A percentile compares a stretch with the other conserved stretches of the same genome.
phyloP scores from a whole-genome alignment of 2,888 invertebrate genomes.

The Sipunculus nudus region DNA sequence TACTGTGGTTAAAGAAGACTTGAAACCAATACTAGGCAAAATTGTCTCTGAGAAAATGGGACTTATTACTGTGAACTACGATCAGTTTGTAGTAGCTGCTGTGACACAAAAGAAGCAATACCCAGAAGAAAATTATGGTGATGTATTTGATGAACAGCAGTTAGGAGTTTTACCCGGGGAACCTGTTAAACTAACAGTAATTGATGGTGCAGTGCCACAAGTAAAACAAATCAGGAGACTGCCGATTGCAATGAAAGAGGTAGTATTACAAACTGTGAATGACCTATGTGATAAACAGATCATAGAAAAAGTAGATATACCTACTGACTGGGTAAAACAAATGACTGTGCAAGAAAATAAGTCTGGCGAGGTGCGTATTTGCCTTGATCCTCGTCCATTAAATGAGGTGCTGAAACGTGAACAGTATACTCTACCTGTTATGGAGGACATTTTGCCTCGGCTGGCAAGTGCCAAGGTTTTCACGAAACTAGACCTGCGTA shows the following conservation, averaged over 20 bases:
- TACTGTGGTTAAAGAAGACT: conserved; percentile 13
- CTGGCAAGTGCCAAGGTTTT: conserved; percentile 25
- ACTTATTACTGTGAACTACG: conserved; percentile 14
- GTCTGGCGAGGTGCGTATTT: conserved; percentile 33
- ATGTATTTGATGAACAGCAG: conserved; percentile 11
- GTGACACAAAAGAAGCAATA: too few relatives aligned
- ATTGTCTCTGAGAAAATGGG: conserved; percentile 11
- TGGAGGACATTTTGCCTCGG: conserved; percentile 36
- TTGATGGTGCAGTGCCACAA: too few relatives aligned
- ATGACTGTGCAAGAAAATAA: conserved; percentile 30
- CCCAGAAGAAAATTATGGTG: conserved; percentile 8
- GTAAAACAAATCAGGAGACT: conserved; percentile 13
- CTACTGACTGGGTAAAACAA: conserved; percentile 39
- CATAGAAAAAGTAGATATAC: conserved; percentile 26
- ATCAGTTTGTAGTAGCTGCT: conserved; percentile 10
- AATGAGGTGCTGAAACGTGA: conserved; percentile 33
- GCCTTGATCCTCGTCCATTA: conserved; percentile 36
- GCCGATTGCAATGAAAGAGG: conserved; percentile 10
- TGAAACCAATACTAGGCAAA: conserved; percentile 15
- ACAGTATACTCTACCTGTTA: conserved; percentile 32
- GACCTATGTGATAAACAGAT: conserved; percentile 21
- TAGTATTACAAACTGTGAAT: too few relatives aligned
- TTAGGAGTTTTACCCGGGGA: conserved; percentile 3
- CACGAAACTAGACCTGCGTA: conserved; percentile 31
- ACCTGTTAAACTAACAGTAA: not conserved